A percentile compares a stretch with the other conserved stretches of the same genome.
phyloP scores from a whole-genome alignment of 2,797 vertebrate genomes.

The Benthosema pterotum region DNA sequence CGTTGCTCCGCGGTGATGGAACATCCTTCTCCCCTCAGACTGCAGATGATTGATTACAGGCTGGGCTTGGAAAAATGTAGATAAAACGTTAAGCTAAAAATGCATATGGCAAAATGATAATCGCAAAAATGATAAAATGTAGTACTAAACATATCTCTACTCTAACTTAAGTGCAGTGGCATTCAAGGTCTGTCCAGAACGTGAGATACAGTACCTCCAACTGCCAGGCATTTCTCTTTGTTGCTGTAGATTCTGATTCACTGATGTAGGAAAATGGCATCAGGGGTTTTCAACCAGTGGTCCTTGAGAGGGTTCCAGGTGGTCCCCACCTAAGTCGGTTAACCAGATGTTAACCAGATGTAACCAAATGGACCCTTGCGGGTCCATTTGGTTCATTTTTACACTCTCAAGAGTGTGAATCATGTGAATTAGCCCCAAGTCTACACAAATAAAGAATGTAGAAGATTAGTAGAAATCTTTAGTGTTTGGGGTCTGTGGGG shows the following conservation, averaged over 20 bases:
- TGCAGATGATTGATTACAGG: slow-evolving; percentile 39
- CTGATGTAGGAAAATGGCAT: not conserved
- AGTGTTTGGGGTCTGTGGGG: no score
- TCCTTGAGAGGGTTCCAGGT: no score
- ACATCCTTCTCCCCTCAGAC: slow-evolving; percentile 11
- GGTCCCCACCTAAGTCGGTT: no score
- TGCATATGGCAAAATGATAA: not conserved
- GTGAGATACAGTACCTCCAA: not conserved
- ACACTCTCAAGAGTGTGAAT: no score
- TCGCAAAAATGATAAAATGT: slow-evolving; percentile 25
- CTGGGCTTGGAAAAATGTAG: slow-evolving; percentile 5
- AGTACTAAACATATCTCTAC: slow-evolving; percentile 39
- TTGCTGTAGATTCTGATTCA: not conserved
- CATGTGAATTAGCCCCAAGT: no score
- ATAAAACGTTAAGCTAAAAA: slow-evolving; percentile 43
- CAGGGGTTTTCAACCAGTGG: not conserved
- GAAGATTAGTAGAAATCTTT: no score
- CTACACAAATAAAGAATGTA: no score
- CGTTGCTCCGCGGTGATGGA: slow-evolving; percentile 6
- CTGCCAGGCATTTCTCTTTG: slow-evolving; percentile 6
- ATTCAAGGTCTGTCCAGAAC: slow-evolving; percentile 28
- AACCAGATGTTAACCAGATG: no score
- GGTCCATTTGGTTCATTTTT: no score
- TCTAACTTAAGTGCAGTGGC: slow-evolving; percentile 32
- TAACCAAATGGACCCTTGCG: no score